Conservation (phyloP, 2,888 invertebrate genomes). For the Leptinotarsa tumamoca region DNA sequence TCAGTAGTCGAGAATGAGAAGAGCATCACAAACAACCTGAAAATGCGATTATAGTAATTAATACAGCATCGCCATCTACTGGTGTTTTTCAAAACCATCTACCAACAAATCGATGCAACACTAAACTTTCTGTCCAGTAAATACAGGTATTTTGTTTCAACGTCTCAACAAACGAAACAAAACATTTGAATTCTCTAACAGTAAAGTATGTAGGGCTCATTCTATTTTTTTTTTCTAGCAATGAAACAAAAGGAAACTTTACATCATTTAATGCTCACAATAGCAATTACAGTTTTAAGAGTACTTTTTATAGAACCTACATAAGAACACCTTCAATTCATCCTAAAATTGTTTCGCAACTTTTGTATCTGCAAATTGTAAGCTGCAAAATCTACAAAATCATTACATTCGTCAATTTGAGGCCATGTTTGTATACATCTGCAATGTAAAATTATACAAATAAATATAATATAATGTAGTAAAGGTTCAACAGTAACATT, state of each 20-base stretch:
- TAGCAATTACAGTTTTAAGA: slow-evolving; percentile 63
- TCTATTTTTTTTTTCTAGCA: background rate
- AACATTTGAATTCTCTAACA: too few relatives aligned
- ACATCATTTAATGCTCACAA: slow-evolving; percentile 66
- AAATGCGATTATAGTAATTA: too few relatives aligned
- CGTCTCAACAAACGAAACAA: too few relatives aligned
- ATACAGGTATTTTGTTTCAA: too few relatives aligned
- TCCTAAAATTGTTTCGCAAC: slow-evolving; percentile 45
- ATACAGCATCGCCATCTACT: too few relatives aligned
- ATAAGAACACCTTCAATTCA: slow-evolving; percentile 43
- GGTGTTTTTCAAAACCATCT: too few relatives aligned
- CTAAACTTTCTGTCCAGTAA: too few relatives aligned
- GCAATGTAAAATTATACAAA: slow-evolving; percentile 53
- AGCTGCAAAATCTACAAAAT: slow-evolving; percentile 50
- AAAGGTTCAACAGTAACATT: slow-evolving; percentile 60
- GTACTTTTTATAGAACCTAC: slow-evolving; percentile 45
- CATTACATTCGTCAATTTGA: slow-evolving; percentile 48
- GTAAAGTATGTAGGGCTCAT: too few relatives aligned
- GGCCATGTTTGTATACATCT: slow-evolving; percentile 50
- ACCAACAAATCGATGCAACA: too few relatives aligned
- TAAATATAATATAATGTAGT: slow-evolving; percentile 54
- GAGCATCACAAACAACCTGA: too few relatives aligned
- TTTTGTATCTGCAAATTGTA: slow-evolving; percentile 50
- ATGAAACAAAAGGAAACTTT: slow-evolving; percentile 40
- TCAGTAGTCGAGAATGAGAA: too few relatives aligned